Percentiles rank a stretch among this genome's conserved stretches.
These are phyloP conservation scores for Picathartes gymnocephalus DNA, from an alignment of 2,113 vertebrate species.

Conservation along the genomic window DNA sequence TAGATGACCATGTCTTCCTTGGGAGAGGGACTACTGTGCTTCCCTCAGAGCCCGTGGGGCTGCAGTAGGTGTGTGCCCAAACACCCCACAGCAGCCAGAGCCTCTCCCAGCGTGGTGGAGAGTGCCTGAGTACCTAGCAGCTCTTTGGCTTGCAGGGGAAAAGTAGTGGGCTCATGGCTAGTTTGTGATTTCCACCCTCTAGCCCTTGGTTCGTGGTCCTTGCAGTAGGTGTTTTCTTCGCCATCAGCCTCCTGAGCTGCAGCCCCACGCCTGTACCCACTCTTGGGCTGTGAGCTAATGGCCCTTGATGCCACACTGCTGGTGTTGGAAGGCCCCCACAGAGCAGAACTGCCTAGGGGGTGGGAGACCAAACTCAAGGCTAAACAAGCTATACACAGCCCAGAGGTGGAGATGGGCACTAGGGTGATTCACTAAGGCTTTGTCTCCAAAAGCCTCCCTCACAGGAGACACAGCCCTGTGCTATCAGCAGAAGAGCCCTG, in stretches of 20 bases:
- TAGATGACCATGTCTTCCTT: background rate
- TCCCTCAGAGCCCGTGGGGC: background rate
- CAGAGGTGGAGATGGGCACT: background rate
- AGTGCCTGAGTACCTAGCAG: background rate
- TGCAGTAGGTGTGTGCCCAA: background rate
- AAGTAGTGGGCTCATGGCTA: fast-evolving
- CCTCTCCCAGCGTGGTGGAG: fast-evolving
- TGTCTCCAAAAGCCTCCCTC: background rate
- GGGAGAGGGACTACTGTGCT: background rate
- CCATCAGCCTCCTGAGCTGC: background rate
- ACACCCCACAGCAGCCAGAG: background rate
- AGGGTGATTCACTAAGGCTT: background rate
- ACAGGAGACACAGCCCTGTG: fast-evolving
- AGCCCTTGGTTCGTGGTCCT: background rate
- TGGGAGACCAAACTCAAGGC: background rate
- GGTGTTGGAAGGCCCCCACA: background rate
- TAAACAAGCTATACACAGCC: background rate
- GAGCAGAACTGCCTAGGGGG: background rate
- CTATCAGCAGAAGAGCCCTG: background rate
- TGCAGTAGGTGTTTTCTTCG: fast-evolving
- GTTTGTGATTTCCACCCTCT: background rate
- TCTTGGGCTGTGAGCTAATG: background rate
- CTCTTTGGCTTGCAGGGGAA: background rate
- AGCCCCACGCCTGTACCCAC: fast-evolving
- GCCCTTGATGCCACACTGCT: background rate